Base-by-base conservation (phyloP, 37 sponge, comb jelly and placozoan genomes). In the Ianthella basta region DNA sequence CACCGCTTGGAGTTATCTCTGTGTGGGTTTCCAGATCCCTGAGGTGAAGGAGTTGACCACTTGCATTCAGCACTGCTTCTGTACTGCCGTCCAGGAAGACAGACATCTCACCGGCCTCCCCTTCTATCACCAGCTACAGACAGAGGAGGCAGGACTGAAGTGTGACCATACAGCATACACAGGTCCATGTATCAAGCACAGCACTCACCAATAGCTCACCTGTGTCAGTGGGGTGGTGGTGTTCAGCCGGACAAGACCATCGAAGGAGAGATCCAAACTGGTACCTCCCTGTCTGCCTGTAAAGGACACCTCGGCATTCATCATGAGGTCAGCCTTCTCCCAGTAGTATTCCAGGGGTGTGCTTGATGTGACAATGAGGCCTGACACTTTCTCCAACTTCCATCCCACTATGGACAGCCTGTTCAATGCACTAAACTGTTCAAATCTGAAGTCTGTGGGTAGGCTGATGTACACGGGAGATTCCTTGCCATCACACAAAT, bases 391-490 rank as follows among this genome's bases (percentile, higher is more conserved):
- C 70, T 69, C 70, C 19, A 69, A 18, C 70, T 34, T 1, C 70
- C 70, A 69, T 15, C 70, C 70, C 29, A 13, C 34, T 33, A 69
- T 1, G 15, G 34, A 32, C 70, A 69, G 70, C 6, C 4, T 1
- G 35, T 69, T 15, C 18, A 35, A 30, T 32, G 34, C 29, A n/a
- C 18, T 35, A 18, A 69, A 69, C 70, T 34, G 29, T 35, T 69
- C 70, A 14, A 32, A 30, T 16, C 35, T 15, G 4, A 69, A 30
- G 1, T 1, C 70, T 30, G 29, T 4, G 34, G 70, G 70, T 2
- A 69, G 34, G 70, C 70, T 69, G 34, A 69, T 69, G 70, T 34
- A 30, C 35, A 69, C 70, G 34, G 70, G 70, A 33, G 70, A 69
- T 34, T 14, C 34, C 33, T 33, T 30, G 1, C 70, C 70, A 30